Evolutionary conservation across 2,797 vertebrate genomes (phyloP), one percentile per base, ranked within the genome.

Genomic region (Galago senegalensis): DNA sequence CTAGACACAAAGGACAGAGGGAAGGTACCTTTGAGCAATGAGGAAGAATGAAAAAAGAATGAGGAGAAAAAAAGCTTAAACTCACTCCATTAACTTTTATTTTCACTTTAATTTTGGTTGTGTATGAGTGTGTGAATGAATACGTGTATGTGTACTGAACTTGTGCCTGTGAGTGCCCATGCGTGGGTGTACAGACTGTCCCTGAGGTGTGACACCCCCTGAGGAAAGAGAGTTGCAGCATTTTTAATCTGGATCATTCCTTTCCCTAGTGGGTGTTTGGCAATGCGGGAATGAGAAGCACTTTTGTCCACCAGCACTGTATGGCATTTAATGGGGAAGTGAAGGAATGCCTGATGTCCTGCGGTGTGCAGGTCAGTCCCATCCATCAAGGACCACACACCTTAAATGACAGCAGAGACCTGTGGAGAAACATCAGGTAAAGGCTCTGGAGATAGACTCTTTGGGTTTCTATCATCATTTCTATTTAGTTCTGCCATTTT

Each of bases 81-180:
- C 27, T 63, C 58, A 91, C 34, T 75, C 53, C 21, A 43, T 61
- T 73, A 87, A 75, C 29, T 93, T 63, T 69, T 77, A 53, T 82
- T 91, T 93, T 61, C 58, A 40, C 13, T 77, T 89, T 5, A 85
- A 31, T 86, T 17, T 46, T 95, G 69, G 16, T 40, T 87, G 67
- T 58, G 60, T 87, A 16, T 90, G 46, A 92, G 46, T 73, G 53
- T 37, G 60, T 73, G n/a, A 70, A 61, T 79, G n/a, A 70, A 56
- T 79, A 46, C n/a, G 3, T n/a, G 21, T 20, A 8, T 81, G 12
- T n/a, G 46, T 60, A 43, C 9, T 61, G 4, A 37, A 67, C 49
- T 5, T 29, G 34, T 31, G 7, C 16, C 8, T 17, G 34, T 53
- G 34, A 25, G 27, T 69, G 16, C 14, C 4, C 14, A 4, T 76